Conservation (phyloP, 2,113 vertebrate species). For the Lophius piscatorius region DNA sequence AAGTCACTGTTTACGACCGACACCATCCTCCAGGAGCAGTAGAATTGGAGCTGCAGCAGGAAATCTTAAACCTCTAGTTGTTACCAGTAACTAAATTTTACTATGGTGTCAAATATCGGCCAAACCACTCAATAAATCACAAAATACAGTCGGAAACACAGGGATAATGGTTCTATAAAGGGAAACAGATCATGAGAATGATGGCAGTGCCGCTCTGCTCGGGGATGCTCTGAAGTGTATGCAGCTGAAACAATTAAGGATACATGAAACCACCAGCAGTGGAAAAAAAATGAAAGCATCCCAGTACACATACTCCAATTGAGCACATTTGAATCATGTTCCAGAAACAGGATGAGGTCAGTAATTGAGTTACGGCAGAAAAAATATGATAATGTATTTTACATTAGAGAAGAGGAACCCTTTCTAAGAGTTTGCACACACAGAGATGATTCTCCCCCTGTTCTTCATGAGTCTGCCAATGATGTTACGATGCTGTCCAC, state of each 20-base stretch:
- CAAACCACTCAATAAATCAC: constrained; percentile 33
- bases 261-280: constrained; percentile 47
- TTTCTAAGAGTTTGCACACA: too few species aligned
- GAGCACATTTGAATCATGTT: constrained; percentile 49
- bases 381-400: constrained; percentile 21
- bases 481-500: not conserved
- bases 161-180: constrained; percentile 54
- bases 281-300: constrained; percentile 47
- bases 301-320: constrained; percentile 59
- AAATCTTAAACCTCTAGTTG: not conserved
- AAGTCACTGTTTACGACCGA: too few species aligned
- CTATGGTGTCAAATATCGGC: constrained; percentile 48
- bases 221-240: constrained; percentile 34
- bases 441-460: not conserved
- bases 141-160: constrained; percentile 12
- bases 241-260: constrained; percentile 60
- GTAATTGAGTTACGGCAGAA: constrained; percentile 41
- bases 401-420: too few species aligned
- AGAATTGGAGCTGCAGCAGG: too few species aligned
- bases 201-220: constrained; percentile 30
- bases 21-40: too few species aligned
- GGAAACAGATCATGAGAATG: constrained; percentile 37
- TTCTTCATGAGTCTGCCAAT: constrained; percentile 4
- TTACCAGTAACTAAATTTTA: not conserved
- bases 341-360: constrained; percentile 11